phyloP scores from a whole-genome alignment of 2,797 vertebrate genomes.

The Pipistrellus nathusii region DNA sequence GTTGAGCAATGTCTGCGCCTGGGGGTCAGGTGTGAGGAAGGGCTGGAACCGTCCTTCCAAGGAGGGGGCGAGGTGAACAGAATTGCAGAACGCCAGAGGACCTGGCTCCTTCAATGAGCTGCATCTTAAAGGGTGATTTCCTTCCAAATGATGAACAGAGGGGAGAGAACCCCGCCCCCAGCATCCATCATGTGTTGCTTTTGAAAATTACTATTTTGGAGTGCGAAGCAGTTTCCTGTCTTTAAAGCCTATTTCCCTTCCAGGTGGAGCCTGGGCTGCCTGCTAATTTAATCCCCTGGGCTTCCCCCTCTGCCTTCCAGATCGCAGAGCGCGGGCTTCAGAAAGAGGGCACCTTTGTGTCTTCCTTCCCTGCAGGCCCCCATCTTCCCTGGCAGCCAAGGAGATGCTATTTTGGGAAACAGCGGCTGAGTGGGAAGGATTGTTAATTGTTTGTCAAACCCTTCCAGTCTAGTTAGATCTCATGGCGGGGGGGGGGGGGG shows the following conservation, averaged over 20 bases:
- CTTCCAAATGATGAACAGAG: slow-evolving; percentile 46
- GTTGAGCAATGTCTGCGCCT: slow-evolving; percentile 34
- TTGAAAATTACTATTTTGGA: slow-evolving; percentile 81
- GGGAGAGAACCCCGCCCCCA: slow-evolving; percentile 48
- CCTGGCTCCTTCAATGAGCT: not conserved
- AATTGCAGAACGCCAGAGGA: slow-evolving; percentile 55
- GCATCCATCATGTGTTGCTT: slow-evolving; percentile 70
- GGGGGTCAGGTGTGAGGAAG: slow-evolving; percentile 20
- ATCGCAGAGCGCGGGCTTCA: slow-evolving; percentile 63
- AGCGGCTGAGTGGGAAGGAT: slow-evolving; percentile 87
- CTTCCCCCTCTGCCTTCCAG: slow-evolving; percentile 80
- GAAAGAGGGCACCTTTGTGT: slow-evolving; percentile 86
- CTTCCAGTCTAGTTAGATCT: slow-evolving; percentile 83
- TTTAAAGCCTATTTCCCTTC: slow-evolving; percentile 81
- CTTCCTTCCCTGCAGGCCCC: slow-evolving; percentile 70
- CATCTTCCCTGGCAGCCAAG: slow-evolving; percentile 69
- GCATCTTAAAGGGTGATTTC: slow-evolving; percentile 12
- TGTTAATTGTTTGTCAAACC: slow-evolving; percentile 88
- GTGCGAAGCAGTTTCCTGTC: slow-evolving; percentile 86
- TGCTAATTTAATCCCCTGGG: slow-evolving; percentile 82
- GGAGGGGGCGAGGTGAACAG: slow-evolving; percentile 38
- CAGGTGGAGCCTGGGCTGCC: slow-evolving; percentile 84
- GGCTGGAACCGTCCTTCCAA: slow-evolving; percentile 48
- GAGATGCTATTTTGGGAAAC: slow-evolving; percentile 87
- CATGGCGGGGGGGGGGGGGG: slow-evolving; percentile 29